Conservation (phyloP, 2,888 invertebrate species). For the Drosophila antonietae region DNA sequence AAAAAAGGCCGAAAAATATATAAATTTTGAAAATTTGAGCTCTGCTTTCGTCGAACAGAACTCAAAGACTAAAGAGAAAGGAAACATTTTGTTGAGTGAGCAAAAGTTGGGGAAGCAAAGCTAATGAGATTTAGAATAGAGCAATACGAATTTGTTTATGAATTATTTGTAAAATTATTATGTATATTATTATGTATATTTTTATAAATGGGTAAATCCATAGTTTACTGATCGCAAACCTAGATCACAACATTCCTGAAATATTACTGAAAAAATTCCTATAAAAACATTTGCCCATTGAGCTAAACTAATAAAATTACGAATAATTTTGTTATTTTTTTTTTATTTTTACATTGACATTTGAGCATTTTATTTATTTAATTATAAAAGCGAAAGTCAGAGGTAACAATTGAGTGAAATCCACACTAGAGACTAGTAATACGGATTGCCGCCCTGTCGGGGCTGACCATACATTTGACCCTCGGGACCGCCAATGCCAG, state of each 20-base stretch:
- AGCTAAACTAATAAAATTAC: too few species aligned
- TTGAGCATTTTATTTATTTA: conserved; percentile 10
- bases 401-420: conserved; percentile 1
- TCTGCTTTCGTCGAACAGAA: background rate
- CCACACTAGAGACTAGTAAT: conserved; percentile 14
- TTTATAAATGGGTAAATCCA: too few species aligned
- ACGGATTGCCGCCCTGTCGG: background rate
- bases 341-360: background rate
- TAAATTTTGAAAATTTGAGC: background rate
- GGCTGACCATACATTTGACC: conserved; percentile 20
- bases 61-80: background rate
- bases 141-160: too few species aligned
- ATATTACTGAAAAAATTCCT: too few species aligned
- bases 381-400: background rate
- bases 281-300: too few species aligned
- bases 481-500: conserved; percentile 43
- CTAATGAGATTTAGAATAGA: background rate
- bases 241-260: too few species aligned
- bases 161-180: too few species aligned
- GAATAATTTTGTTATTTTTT: too few species aligned
- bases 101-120: background rate
- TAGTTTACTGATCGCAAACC: too few species aligned
- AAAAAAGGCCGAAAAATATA: conserved; percentile 3
- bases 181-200: too few species aligned
- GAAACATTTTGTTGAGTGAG: background rate